These are phyloP conservation scores for Lacerta bilineata DNA, from an alignment of 2,797 vertebrate genomes.

Conservation along the genomic window DNA sequence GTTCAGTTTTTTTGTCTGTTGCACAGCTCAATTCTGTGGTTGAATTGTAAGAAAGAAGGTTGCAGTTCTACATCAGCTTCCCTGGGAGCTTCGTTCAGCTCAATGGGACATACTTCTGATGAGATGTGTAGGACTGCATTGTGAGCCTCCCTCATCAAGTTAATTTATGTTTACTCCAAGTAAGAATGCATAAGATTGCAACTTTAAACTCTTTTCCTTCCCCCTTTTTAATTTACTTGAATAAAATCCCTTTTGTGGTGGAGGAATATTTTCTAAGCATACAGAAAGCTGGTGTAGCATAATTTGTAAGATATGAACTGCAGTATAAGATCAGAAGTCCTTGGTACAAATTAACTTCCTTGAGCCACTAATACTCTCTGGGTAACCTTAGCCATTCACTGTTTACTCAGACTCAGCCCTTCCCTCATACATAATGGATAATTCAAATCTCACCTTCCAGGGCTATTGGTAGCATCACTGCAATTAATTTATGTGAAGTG, in stretches of 20 bases:
- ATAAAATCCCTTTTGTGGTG: neutral
- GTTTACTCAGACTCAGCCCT: neutral
- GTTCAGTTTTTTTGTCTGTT: neutral
- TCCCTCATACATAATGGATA: neutral
- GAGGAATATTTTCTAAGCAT: neutral
- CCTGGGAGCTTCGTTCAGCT: neutral
- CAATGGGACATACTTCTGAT: neutral
- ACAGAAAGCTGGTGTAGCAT: neutral
- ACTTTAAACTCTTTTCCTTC: neutral
- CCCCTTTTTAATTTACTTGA: neutral
- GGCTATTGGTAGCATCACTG: neutral
- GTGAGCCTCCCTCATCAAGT: neutral
- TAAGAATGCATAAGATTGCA: constrained; percentile 5
- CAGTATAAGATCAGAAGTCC: neutral
- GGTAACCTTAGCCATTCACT: neutral
- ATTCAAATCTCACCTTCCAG: neutral
- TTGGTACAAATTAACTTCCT: neutral
- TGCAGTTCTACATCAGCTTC: neutral
- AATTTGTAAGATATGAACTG: neutral
- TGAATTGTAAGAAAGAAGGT: neutral
- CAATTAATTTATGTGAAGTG: neutral
- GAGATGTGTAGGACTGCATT: neutral
- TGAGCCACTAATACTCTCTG: neutral
- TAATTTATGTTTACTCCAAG: neutral
- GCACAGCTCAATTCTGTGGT: neutral